Percentiles rank a stretch among this genome's conserved stretches.
These are phyloP conservation scores for Netelia virgata DNA, from an alignment of 2,888 invertebrate species.

Conservation along the genomic window DNA sequence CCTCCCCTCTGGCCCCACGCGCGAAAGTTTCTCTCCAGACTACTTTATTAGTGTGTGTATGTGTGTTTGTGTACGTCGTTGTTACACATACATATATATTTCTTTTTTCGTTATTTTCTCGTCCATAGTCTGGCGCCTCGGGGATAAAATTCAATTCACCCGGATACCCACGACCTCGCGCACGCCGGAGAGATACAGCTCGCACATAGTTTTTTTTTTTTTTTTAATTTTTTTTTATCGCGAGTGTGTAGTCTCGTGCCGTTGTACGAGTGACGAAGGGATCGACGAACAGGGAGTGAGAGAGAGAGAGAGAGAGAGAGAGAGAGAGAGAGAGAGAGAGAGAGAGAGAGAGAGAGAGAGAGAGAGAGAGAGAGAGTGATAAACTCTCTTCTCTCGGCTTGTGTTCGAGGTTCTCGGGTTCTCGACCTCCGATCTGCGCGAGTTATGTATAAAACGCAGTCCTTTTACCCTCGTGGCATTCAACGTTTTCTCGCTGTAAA, in stretches of 20 bases:
- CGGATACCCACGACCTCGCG: conserved; percentile 51
- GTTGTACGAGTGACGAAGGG: background rate
- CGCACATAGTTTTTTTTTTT: background rate
- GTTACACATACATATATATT: background rate
- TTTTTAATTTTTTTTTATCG: conserved; percentile 33
- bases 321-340: background rate
- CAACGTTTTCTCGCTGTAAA: background rate
- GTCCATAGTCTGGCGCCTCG: conserved; percentile 44
- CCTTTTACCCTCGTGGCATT: conserved; percentile 5
- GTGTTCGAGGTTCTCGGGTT: conserved; percentile 47
- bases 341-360: background rate
- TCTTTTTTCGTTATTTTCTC: conserved; percentile 11
- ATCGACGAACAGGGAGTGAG: conserved; percentile 7
- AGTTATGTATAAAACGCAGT: conserved; percentile 19
- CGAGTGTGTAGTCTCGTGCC: conserved; percentile 40
- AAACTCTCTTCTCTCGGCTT: conserved; percentile 8
- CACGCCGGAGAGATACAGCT: conserved; percentile 39
- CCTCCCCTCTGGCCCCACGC: background rate
- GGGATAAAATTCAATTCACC: conserved; percentile 61
- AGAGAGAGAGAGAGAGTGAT: conserved; percentile 1
- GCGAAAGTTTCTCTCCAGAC: background rate
- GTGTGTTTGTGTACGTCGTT: background rate
- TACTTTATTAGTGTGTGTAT: background rate
- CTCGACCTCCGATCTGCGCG: conserved; percentile 57
- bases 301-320: conserved; percentile 12